These are phyloP conservation scores for Ochlodes sylvanus DNA, from an alignment of 2,888 invertebrate genomes.

Conservation along the genomic window DNA sequence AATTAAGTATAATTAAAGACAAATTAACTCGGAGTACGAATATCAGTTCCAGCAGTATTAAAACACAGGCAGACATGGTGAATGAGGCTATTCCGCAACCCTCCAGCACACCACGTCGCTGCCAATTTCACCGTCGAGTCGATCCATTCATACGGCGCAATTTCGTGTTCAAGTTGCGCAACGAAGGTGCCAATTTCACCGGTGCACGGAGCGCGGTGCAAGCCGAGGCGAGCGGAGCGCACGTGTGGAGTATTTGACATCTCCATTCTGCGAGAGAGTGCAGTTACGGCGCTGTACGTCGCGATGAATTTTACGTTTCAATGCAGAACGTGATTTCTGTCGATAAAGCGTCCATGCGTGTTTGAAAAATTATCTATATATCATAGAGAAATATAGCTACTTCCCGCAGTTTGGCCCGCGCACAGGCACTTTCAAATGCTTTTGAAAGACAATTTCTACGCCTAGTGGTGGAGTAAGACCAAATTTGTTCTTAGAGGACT, in stretches of 20 bases:
- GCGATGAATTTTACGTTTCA: neutral
- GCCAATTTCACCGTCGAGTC: conserved; percentile 28
- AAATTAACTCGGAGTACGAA: neutral
- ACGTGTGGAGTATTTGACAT: conserved; percentile 16
- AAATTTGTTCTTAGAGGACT: no score
- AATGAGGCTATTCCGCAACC: conserved; percentile 21
- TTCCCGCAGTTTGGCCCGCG: no score
- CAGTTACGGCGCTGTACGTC: neutral
- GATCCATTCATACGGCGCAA: conserved; percentile 26
- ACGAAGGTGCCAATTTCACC: conserved; percentile 17
- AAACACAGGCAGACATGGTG: neutral
- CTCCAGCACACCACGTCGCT: conserved; percentile 3
- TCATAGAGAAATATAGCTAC: no score
- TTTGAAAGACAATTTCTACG: no score
- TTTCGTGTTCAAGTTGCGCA: conserved; percentile 17
- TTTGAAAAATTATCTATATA: neutral
- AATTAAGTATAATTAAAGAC: neutral
- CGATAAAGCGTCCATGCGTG: neutral
- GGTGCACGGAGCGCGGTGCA: neutral
- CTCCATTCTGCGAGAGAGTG: neutral
- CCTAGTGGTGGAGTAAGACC: no score
- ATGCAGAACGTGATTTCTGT: neutral
- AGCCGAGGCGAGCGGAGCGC: neutral
- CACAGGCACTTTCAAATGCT: no score
- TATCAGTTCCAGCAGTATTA: conserved; percentile 9